These are phyloP conservation scores for Dermochelys coriacea DNA, from an alignment of 2,797 vertebrate genomes.

Conservation along the genomic window DNA sequence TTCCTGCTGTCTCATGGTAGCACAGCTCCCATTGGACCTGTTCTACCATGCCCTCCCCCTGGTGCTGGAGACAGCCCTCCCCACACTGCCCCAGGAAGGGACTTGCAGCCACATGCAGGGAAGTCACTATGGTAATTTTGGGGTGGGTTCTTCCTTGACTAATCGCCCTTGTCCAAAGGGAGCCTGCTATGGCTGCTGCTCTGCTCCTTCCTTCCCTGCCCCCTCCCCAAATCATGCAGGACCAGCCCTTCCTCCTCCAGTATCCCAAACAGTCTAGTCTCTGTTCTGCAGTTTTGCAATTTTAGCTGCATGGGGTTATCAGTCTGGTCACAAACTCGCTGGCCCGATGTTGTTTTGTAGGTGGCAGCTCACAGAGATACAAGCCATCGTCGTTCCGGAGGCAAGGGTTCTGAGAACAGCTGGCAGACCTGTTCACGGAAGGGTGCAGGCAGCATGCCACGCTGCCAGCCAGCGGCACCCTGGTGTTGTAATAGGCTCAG, in stretches of 20 bases:
- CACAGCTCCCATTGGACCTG: background rate
- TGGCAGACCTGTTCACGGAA: background rate
- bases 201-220: background rate
- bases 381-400: background rate
- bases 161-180: background rate
- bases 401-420: background rate
- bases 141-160: background rate
- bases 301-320: background rate
- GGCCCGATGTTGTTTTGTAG: background rate
- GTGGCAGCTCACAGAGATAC: background rate
- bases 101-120: background rate
- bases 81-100: too few relatives aligned
- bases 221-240: background rate
- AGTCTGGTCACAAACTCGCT: fast-evolving
- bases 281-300: background rate
- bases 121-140: background rate
- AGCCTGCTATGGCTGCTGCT: background rate
- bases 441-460: fast-evolving
- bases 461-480: background rate
- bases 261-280: fast-evolving
- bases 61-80: fast-evolving
- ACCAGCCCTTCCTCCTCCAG: background rate
- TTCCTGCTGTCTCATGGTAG: background rate
- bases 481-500: background rate
- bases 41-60: background rate